Evolutionary conservation across 2,888 invertebrate species (phyloP), one percentile per base, ranked within the genome.

Genomic region (Oegoconia quadripuncta): DNA sequence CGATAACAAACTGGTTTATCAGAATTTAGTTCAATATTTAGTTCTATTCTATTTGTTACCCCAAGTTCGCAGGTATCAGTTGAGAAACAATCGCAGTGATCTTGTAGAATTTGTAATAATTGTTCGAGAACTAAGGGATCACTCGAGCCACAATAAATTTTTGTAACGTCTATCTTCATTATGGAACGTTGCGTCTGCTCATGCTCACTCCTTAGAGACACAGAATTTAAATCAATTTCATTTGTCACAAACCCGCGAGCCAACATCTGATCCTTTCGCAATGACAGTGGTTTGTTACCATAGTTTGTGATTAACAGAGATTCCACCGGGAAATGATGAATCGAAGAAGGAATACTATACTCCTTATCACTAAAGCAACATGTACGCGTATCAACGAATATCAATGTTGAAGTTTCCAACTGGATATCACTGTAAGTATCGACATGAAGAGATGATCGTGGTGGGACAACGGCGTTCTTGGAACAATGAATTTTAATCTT

Each of bases 1-100:
- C 32, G n/a, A 20, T 25, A 29, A 16, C 13, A 30, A 12, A 40
- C 31, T 1, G 40, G 40, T 20, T 31, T 35, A 12, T 35, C 17
- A 9, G 15, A n/a, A 9, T 29, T 31, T 13, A 34, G n/a, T 27
- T 35, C 20, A 5, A 40, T 40, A 2, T 27, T 4, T 28, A 40
- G 20, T 22, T 32, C 34, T 3, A 32, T 33, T 9, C 7, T 11
- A 22, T 33, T 11, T 11, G 23, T 23, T 2, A 5, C 1, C 2
- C 33, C 33, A 8, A 33, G 14, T 16, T 23, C 23, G 11, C 6
- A 2, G 15, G 13, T 23, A 15, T 33, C 9, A 1, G 2, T 11
- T 1, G 33, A n/a, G 15, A 32, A 32, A 11, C 12, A 20, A n/a
- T 3, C 5, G 6, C 6, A 3, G 12, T 31, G 9, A 3, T 23